Conservation (phyloP, 2,888 invertebrate genomes). For the Perizoma flavofasciatum region DNA sequence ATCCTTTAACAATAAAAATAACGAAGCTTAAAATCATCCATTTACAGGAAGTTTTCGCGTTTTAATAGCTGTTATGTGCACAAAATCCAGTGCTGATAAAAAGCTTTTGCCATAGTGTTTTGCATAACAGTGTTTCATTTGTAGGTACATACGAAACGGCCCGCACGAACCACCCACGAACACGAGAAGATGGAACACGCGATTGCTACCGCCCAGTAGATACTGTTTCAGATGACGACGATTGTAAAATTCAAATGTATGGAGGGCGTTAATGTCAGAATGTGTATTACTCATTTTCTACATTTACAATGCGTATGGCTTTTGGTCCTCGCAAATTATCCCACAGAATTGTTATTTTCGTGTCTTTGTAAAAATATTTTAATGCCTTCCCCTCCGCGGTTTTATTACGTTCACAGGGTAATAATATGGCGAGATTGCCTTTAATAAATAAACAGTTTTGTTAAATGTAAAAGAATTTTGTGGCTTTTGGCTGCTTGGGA, state of each 20-base stretch:
- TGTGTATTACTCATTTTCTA: not conserved
- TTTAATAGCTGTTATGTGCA: conserved; percentile 3
- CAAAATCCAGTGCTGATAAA: conserved; percentile 10
- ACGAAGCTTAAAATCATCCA: conserved; percentile 15
- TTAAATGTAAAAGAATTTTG: conserved; percentile 3
- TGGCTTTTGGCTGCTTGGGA: not conserved
- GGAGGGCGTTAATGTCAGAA: too few species aligned
- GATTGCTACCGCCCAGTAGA: too few species aligned
- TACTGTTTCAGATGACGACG: too few species aligned
- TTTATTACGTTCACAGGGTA: conserved; percentile 10
- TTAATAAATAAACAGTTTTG: conserved; percentile 7
- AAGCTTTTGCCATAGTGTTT: not conserved
- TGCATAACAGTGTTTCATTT: not conserved
- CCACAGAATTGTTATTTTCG: conserved; percentile 15
- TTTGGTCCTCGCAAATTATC: conserved; percentile 18
- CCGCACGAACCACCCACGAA: too few species aligned
- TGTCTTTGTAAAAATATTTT: conserved; percentile 16
- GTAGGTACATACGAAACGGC: too few species aligned
- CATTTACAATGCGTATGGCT: conserved; percentile 13
- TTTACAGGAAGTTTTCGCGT: conserved; percentile 4
- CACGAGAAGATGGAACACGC: too few species aligned
- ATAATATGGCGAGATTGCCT: conserved; percentile 12
- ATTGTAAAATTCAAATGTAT: too few species aligned
- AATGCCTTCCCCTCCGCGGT: conserved; percentile 16
- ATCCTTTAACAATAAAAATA: conserved; percentile 11